These are phyloP conservation scores for Tiliqua scincoides DNA, from an alignment of 2,113 vertebrate species.

Conservation along the genomic window DNA sequence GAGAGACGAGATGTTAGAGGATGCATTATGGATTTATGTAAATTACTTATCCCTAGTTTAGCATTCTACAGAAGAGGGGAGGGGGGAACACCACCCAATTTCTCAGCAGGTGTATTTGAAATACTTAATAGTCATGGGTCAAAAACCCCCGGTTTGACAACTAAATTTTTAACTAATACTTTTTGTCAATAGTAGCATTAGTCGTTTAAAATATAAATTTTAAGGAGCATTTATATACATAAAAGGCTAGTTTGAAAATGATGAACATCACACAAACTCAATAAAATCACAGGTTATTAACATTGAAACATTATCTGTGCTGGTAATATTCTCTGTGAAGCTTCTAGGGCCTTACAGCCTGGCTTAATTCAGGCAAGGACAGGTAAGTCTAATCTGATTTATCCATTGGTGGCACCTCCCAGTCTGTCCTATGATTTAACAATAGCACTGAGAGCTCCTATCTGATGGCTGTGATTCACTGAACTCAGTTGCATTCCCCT, in stretches of 20 bases:
- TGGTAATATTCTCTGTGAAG: background rate
- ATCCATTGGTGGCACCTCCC: background rate
- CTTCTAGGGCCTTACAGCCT: background rate
- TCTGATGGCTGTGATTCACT: background rate
- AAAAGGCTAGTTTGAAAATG: background rate
- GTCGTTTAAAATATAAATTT: background rate
- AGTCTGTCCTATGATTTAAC: background rate
- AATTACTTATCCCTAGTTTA: slow-evolving; percentile 63
- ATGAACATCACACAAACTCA: background rate
- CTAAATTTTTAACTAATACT: slow-evolving; percentile 61
- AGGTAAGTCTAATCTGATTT: background rate
- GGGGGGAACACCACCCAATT: slow-evolving; percentile 1
- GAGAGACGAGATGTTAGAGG: slow-evolving; percentile 43
- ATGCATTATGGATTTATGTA: slow-evolving; percentile 71
- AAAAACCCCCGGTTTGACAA: slow-evolving; percentile 39
- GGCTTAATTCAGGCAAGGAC: background rate
- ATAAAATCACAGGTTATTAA: background rate
- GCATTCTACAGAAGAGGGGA: slow-evolving; percentile 25
- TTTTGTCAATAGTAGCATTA: slow-evolving; percentile 48
- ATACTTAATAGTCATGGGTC: slow-evolving; percentile 39
- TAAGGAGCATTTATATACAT: background rate
- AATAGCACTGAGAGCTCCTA: background rate
- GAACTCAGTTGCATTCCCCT: background rate
- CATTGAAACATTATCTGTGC: background rate
- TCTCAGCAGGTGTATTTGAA: slow-evolving; percentile 36